Base-by-base conservation (phyloP, 1,140 invertebrate genomes). In the Phortica variegata region DNA sequence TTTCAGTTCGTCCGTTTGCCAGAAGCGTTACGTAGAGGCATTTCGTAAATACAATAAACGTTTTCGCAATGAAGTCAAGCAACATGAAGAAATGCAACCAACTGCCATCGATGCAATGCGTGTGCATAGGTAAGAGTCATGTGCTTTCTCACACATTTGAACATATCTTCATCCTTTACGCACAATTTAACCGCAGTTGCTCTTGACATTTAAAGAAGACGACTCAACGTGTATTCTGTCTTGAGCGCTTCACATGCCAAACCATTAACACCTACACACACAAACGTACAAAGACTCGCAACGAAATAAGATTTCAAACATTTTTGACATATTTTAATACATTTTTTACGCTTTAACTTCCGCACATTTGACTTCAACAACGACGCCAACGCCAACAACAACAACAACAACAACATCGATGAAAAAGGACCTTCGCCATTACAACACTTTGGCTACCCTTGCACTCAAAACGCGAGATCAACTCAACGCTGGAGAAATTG, bases 71-170 rank as follows among this genome's bases (percentile, higher is more conserved):
- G 71, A 74, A 66, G 66, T 74, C 54, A 54, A 58, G 53, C 65
- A 66, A 40, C 71, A 69, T 32, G 71, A 73, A 41, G 57, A 68
- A 47, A 74, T 74, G 71, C 71, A 74, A 37, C 66, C 71, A 31
- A 72, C 56, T 36, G 71, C 71, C 42, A 72, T 73, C 49, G 71
- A 74, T 52, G 66, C 71, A 2, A 74, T 74, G 71, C 60, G 71
- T 18, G 57, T 74, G 2, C 71, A 74, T 56, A 73, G 71, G 71
- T 74, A 39, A 54, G 50, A 10, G 17, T 26, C n/a, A n/a, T n/a
- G n/a, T n/a, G n/a, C n/a, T n/a, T n/a, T n/a, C n/a, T n/a, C n/a
- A n/a, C n/a, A n/a, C n/a, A n/a, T n/a, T n/a, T n/a, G n/a, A n/a
- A n/a, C n/a, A n/a, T n/a, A n/a, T n/a, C n/a, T n/a, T n/a, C n/a